phyloP scores from a whole-genome alignment of 1,140 invertebrate species.

The Drosophila persimilis region DNA sequence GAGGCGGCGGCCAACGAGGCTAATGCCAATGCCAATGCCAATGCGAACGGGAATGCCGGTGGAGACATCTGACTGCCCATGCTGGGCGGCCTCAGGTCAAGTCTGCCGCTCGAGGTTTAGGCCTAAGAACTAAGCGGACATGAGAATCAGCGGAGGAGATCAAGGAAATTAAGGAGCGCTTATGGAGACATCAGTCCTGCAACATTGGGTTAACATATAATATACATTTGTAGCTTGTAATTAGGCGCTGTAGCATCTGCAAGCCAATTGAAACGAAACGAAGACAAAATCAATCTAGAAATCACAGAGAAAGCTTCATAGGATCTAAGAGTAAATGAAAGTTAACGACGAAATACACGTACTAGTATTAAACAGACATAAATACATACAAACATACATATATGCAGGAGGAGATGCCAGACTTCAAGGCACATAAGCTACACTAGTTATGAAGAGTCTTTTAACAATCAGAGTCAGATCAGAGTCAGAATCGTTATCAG shows the following conservation, averaged over 20 bases:
- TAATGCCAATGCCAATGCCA: constrained; percentile 63
- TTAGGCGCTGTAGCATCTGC: constrained; percentile 37
- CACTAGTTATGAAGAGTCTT: too few relatives aligned
- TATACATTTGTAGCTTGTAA: constrained; percentile 72
- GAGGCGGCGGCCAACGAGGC: constrained; percentile 60
- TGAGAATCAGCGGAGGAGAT: constrained; percentile 25
- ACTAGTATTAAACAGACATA: constrained; percentile 56
- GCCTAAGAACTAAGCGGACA: constrained; percentile 22
- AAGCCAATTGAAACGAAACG: constrained; percentile 17
- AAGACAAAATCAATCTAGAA: constrained; percentile 43
- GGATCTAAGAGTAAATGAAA: constrained; percentile 75
- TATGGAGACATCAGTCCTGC: constrained; percentile 70
- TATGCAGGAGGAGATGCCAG: not conserved
- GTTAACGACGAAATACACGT: constrained; percentile 76
- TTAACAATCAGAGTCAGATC: too few relatives aligned
- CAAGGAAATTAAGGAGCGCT: constrained; percentile 22
- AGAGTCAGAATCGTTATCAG: too few relatives aligned
- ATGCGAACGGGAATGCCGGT: constrained; percentile 47
- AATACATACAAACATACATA: constrained; percentile 11
- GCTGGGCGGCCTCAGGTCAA: constrained; percentile 68
- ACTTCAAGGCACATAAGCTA: too few relatives aligned
- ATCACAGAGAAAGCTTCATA: constrained; percentile 63
- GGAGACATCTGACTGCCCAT: constrained; percentile 82
- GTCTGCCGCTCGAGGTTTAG: constrained; percentile 49
- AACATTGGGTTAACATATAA: constrained; percentile 76